Evolutionary conservation across 2,113 vertebrate genomes (phyloP).

Genomic region (Siniperca knerii): DNA sequence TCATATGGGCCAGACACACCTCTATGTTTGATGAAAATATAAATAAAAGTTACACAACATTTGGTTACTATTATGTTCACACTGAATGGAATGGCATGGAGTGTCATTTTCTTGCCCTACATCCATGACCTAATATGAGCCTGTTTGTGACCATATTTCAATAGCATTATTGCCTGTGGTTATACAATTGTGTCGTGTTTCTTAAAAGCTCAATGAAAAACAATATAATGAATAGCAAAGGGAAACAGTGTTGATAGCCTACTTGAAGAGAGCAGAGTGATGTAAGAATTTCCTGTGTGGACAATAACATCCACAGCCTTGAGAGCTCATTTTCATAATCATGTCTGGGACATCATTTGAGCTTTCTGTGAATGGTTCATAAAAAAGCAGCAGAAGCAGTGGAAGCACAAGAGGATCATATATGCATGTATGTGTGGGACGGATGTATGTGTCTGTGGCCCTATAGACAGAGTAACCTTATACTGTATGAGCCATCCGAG

Average conservation of each 20-base stretch:
- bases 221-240: conserved; percentile 38
- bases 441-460: background rate
- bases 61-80: conserved; percentile 3
- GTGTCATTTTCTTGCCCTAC: conserved; percentile 15
- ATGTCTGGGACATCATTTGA: conserved; percentile 84
- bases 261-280: conserved; percentile 44
- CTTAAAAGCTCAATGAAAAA: conserved; percentile 38
- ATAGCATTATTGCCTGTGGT: conserved; percentile 25
- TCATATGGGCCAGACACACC: background rate
- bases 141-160: conserved; percentile 28
- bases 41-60: conserved; percentile 30
- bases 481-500: background rate
- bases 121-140: conserved; percentile 10
- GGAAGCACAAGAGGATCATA: conserved; percentile 14
- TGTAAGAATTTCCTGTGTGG: conserved; percentile 54
- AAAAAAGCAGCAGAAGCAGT: conserved; percentile 77
- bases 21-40: background rate
- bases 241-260: conserved; percentile 36
- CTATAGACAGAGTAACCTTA: background rate
- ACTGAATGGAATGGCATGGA: conserved; percentile 13
- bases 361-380: conserved; percentile 86
- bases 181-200: conserved; percentile 30
- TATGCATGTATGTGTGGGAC: conserved; percentile 62
- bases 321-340: conserved; percentile 83
- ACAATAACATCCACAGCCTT: conserved; percentile 64